Evolutionary conservation across 1,140 invertebrate genomes (phyloP), one percentile per base, ranked within the genome.

Genomic region (Calycopis cecrops): DNA sequence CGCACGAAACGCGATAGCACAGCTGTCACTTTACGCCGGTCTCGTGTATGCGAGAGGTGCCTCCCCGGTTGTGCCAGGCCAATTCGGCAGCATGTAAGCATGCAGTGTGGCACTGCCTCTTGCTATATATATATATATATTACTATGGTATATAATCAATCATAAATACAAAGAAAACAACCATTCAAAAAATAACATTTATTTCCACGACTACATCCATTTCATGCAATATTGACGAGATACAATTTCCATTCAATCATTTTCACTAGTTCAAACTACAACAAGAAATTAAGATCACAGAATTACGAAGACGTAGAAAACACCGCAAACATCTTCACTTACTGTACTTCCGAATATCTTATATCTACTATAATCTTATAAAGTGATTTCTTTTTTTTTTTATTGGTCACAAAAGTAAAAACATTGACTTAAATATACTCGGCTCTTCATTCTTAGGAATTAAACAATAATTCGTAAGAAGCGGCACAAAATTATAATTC

Each of bases 231-330:
- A 76, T 76, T 76, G 67, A 80, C 69, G 65, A 73, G 65, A 76
- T 69, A 69, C 72, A 71, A 79, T 71, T 73, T 70, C 64, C 68
- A 62, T 68, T 72, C 64, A 69, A 66, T 76, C 71, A 80, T 67
- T 72, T 74, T 74, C 66, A 72, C 61, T 64, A 73, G 69, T 77
- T 77, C 73, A 72, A 76, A 66, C 59, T 76, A 78, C 73, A 82
- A 84, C 76, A 78, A 76, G 67, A 74, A 80, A 75, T 71, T 72
- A 78, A 82, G 76, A 86, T 86, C 83, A 86, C 83, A 86, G 79
- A 80, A 77, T 70, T 66, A 80, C 70, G 71, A 81, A 86, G 76
- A 84, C 68, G 71, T 76, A 78, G 67, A 77, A 62, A 79, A 76
- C 63, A 79, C 72, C 65, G 74, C 67, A 68, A 73, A 73, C 75